Evolutionary conservation across 2,888 invertebrate species (phyloP).

Genomic region (Tetramorium bicarinatum): DNA sequence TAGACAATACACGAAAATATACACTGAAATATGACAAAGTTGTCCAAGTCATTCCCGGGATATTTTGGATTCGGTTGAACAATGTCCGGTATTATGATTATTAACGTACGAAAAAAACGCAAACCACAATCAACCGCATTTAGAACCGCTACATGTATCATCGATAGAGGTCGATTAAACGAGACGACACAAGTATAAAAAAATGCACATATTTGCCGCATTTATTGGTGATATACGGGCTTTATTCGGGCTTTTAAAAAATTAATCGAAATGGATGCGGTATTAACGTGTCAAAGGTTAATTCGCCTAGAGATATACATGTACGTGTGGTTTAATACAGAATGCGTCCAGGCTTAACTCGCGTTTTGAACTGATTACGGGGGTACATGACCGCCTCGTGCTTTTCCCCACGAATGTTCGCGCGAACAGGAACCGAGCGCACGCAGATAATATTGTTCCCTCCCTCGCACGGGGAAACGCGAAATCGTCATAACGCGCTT

Average conservation of each 20-base stretch:
- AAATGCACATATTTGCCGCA: not conserved
- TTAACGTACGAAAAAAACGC: not conserved
- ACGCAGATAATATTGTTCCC: conserved; percentile 41
- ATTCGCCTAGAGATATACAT: conserved; percentile 13
- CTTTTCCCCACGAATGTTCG: conserved; percentile 44
- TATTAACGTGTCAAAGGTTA: conserved; percentile 39
- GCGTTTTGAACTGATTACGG: conserved; percentile 44
- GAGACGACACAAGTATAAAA: not conserved
- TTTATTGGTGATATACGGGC: not conserved
- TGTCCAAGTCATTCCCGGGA: too few relatives aligned
- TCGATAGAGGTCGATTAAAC: not conserved
- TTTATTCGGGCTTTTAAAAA: conserved; percentile 18
- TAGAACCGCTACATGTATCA: not conserved
- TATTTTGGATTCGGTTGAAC: not conserved
- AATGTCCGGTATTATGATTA: not conserved
- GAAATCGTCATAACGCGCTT: conserved; percentile 36
- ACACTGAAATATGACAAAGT: not conserved
- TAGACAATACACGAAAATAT: not conserved
- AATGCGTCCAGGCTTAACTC: conserved; percentile 30
- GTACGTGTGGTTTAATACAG: conserved; percentile 36
- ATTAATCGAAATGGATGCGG: conserved; percentile 28
- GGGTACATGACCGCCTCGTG: conserved; percentile 36
- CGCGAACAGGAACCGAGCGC: conserved; percentile 4
- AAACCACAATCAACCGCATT: not conserved
- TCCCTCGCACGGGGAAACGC: not conserved